Base-by-base conservation (phyloP, 2,797 vertebrate genomes). In the Sternarchorhynchus goeldii region DNA sequence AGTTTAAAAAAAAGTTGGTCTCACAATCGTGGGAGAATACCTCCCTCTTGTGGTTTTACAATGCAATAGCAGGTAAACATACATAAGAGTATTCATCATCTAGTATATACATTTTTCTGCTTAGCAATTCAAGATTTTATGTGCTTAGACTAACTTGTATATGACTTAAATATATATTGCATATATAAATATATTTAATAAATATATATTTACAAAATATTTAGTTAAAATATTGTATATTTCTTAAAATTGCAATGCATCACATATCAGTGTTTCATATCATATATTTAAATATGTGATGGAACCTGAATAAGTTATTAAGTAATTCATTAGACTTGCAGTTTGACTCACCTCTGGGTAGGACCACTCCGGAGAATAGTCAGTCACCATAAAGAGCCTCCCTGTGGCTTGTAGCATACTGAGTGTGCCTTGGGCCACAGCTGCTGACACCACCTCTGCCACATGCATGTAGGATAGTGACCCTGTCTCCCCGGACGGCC, bases 331-430 rank as follows among this genome's bases (percentile, higher is more conserved):
- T 50, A 50, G 45, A 12, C 45, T 12, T 12, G 8, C 10, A 50
- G 45, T 50, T 50, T 12, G 4, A 58, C 96, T 93, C 85, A 99
- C 98, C 97, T 99, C 98, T 2, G 98, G 97, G 85, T 99, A 99
- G 34, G 98, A 99, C 98, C 98, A 99, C 87, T 99, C 98, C 0
- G 97, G 98, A 50, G 98, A 99, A 89, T 99, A 99, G 92, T 99
- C 98, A 0, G 98, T 99, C 89, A 99, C 97, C 95, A 99, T 95
- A 93, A 99, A 99, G 90, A 99, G 93, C 69, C 97, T 94, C 3
- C 97, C 96, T 0, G 95, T 96, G 88, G 96, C 96, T 92, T 99
- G 98, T 63, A 99, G 95, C 94, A 99, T 91, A 60, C 96, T 96
- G 91, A 98, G 92, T 81, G 96, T 93, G 83, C 96, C 94, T 83